phyloP scores from a whole-genome alignment of 2,888 invertebrate species.

The Entomobrya multifasciata region DNA sequence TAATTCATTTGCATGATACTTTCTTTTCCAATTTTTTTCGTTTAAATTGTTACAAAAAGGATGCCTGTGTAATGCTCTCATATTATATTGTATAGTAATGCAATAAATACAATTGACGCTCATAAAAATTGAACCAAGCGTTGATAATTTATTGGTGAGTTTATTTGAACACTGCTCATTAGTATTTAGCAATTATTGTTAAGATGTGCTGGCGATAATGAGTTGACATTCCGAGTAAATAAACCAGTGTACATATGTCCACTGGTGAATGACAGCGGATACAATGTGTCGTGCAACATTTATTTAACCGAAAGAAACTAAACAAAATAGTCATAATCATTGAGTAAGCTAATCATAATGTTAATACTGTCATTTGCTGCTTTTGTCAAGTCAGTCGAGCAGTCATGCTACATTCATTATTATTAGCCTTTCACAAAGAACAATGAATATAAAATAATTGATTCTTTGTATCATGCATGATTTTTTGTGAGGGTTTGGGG shows the following conservation, averaged over 20 bases:
- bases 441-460: not conserved
- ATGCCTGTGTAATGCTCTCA: not conserved
- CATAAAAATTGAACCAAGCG: not conserved
- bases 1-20: too few species aligned
- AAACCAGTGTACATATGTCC: constrained; percentile 6
- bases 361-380: constrained; percentile 52
- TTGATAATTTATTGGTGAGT: not conserved
- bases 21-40: too few species aligned
- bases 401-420: constrained; percentile 31
- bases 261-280: too few species aligned
- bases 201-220: constrained; percentile 60
- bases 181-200: constrained; percentile 47
- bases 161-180: constrained; percentile 48
- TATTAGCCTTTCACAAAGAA: not conserved
- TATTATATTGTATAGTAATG: not conserved
- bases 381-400: constrained; percentile 46
- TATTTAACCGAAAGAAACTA: not conserved
- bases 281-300: not conserved
- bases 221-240: constrained; percentile 57
- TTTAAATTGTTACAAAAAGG: not conserved
- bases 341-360: constrained; percentile 53
- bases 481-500: not conserved
- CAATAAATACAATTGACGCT: not conserved
- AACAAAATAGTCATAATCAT: not conserved
- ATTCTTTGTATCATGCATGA: not conserved